These are phyloP conservation scores for Amblyraja radiata DNA, from an alignment of 2,797 vertebrate species.

Conservation along the genomic window DNA sequence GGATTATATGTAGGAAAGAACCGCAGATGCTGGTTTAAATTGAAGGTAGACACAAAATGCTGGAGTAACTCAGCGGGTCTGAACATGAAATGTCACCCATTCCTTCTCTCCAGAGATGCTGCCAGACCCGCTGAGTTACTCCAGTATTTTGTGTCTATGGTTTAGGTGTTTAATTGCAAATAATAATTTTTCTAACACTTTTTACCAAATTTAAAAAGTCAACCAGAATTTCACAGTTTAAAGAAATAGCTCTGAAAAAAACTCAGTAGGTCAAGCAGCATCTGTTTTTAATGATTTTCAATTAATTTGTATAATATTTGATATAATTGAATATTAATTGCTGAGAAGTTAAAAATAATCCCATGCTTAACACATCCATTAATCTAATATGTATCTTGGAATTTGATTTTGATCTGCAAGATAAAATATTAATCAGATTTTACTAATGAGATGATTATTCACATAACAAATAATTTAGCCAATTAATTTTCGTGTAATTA, in stretches of 20 bases:
- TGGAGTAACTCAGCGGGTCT: too few relatives aligned
- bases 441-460: neutral
- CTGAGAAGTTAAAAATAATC: neutral
- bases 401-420: neutral
- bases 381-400: neutral
- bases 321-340: neutral
- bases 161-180: neutral
- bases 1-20: too few relatives aligned
- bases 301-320: neutral
- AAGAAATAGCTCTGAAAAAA: too few relatives aligned
- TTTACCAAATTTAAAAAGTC: neutral
- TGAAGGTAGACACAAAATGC: too few relatives aligned
- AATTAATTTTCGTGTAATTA: neutral
- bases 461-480: neutral
- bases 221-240: too few relatives aligned
- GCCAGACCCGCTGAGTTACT: too few relatives aligned
- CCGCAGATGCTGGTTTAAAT: too few relatives aligned
- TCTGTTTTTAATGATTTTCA: too few relatives aligned
- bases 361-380: neutral
- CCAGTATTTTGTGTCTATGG: neutral
- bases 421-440: neutral
- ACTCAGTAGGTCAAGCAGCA: too few relatives aligned
- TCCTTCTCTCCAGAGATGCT: too few relatives aligned
- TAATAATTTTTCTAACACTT: neutral
- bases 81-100: too few relatives aligned